Conservation (phyloP, 2,888 invertebrate species). For the Atherix ibis region DNA sequence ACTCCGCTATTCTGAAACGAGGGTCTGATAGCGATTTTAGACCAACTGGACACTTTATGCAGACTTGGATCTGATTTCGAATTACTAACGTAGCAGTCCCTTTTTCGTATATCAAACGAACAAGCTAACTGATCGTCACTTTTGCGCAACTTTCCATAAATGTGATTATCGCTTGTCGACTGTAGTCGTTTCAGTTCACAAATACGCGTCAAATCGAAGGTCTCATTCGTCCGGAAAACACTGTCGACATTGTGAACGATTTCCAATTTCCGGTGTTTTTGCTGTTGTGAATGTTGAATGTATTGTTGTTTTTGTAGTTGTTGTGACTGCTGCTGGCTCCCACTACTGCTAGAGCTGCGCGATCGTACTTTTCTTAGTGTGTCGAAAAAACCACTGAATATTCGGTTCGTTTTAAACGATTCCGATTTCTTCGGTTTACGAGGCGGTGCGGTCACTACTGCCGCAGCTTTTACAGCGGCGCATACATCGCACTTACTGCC, state of each 20-base stretch:
- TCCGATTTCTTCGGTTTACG: not conserved
- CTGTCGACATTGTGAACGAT: slow-evolving; percentile 30
- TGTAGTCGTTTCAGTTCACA: slow-evolving; percentile 21
- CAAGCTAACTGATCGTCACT: slow-evolving; percentile 13
- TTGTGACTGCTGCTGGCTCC: slow-evolving; percentile 5
- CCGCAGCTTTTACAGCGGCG: not conserved
- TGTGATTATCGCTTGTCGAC: slow-evolving; percentile 17
- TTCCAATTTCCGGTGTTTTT: slow-evolving; percentile 16
- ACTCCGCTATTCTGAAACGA: too few species aligned
- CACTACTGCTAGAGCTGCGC: too few species aligned
- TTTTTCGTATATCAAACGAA: slow-evolving; percentile 3
- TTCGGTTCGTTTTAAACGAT: slow-evolving; percentile 1
- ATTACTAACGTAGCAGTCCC: not conserved
- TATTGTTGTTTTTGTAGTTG: slow-evolving; percentile 10
- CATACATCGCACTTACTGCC: slow-evolving; percentile 19
- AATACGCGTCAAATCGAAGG: slow-evolving; percentile 27
- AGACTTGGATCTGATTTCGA: slow-evolving; percentile 10
- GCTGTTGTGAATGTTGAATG: too few species aligned
- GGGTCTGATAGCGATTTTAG: slow-evolving; percentile 2
- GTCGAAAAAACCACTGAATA: slow-evolving; percentile 8
- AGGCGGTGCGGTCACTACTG: too few species aligned
- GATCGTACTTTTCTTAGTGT: slow-evolving; percentile 9
- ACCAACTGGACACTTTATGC: slow-evolving; percentile 1
- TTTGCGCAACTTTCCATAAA: slow-evolving; percentile 22
- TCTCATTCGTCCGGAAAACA: slow-evolving; percentile 27